Evolutionary conservation across 2,888 invertebrate species (phyloP).

Genomic region (Xanthorhoe designata): DNA sequence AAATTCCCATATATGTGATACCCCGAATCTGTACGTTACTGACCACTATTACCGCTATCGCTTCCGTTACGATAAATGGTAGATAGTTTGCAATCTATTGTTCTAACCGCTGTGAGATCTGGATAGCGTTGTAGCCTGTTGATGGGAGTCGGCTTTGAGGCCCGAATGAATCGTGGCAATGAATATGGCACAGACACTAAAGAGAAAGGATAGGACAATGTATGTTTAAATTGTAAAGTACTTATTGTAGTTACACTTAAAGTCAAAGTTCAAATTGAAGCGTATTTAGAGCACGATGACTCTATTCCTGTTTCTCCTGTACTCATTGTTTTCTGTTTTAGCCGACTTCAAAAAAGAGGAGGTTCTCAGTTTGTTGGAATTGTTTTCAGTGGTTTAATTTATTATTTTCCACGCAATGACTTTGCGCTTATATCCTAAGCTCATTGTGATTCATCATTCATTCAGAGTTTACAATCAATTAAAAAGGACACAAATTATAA

Average conservation of each 20-base stretch:
- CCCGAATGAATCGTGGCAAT: slow-evolving; percentile 8
- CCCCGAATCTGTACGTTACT: slow-evolving; percentile 67
- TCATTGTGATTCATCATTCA: no score
- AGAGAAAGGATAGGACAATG: neutral
- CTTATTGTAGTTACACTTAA: neutral
- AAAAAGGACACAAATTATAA: no score
- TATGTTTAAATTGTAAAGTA: neutral
- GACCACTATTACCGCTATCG: slow-evolving; percentile 79
- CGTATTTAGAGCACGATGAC: no score
- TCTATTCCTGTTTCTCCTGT: no score
- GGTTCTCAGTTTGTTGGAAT: no score
- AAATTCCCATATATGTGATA: slow-evolving; percentile 74
- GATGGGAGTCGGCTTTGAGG: slow-evolving; percentile 32
- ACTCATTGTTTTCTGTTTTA: no score
- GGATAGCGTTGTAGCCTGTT: slow-evolving; percentile 30
- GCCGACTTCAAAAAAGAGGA: no score
- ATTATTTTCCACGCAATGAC: no score
- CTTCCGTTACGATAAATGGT: slow-evolving; percentile 74
- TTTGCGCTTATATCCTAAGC: no score
- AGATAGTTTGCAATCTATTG: slow-evolving; percentile 73
- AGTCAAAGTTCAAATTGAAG: neutral
- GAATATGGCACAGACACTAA: neutral
- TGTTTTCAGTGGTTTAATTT: no score
- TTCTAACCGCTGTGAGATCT: slow-evolving; percentile 54
- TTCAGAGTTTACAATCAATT: no score